These are phyloP conservation scores for Zaprionus vittiger DNA, from an alignment of 1,140 invertebrate species.

Conservation along the genomic window DNA sequence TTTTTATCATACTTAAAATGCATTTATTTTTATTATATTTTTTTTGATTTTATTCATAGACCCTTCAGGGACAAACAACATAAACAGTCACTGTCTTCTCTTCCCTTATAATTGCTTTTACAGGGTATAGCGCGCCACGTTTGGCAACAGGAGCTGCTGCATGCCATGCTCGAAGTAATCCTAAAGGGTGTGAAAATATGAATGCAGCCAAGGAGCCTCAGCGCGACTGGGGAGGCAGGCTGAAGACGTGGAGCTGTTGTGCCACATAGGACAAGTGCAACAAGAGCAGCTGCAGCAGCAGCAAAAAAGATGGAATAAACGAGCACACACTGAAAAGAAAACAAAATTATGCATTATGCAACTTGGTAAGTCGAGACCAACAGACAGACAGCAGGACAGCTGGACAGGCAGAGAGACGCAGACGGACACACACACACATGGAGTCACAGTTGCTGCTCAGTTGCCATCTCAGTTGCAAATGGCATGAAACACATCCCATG, in stretches of 20 bases:
- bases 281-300: neutral
- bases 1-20: too few species aligned
- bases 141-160: conserved; percentile 61
- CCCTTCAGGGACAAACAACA: too few species aligned
- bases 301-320: conserved; percentile 51
- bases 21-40: too few species aligned
- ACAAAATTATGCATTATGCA: conserved; percentile 75
- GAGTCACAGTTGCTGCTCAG: conserved; percentile 41
- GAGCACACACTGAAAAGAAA: conserved; percentile 68
- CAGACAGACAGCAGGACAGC: conserved; percentile 11
- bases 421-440: neutral
- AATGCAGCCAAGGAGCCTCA: conserved; percentile 67
- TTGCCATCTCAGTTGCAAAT: conserved; percentile 57
- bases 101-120: neutral
- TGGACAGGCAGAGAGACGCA: neutral
- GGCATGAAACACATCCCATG: conserved; percentile 34
- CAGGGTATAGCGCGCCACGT: conserved; percentile 28
- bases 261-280: conserved; percentile 29
- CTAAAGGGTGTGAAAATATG: conserved; percentile 82
- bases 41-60: too few species aligned
- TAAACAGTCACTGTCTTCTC: too few species aligned
- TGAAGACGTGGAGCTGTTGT: conserved; percentile 45
- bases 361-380: conserved; percentile 70
- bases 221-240: conserved; percentile 18
- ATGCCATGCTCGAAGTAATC: conserved; percentile 76